Percentiles rank a stretch among this genome's conserved stretches.
phyloP scores from a whole-genome alignment of 2,888 invertebrate genomes.

The Auanema sp. region DNA sequence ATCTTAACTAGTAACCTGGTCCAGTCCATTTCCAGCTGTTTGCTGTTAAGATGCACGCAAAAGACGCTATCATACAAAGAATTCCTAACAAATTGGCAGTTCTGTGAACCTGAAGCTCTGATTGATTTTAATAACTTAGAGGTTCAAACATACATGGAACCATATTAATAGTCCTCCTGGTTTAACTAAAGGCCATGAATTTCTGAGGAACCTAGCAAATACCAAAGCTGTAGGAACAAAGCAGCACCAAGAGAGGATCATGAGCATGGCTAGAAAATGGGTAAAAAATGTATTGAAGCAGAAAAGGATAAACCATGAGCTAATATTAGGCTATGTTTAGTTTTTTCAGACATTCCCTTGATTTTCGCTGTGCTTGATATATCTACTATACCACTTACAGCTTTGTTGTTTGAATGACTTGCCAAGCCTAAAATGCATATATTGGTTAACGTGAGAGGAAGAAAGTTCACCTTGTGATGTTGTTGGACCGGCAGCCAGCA shows the following conservation, averaged over 20 bases:
- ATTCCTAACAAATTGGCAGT: conserved; percentile 40
- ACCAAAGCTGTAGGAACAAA: conserved; percentile 44
- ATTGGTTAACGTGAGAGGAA: neutral
- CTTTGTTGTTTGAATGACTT: too few relatives aligned
- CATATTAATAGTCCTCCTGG: conserved; percentile 47
- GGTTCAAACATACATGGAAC: conserved; percentile 41
- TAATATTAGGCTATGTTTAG: conserved; percentile 11
- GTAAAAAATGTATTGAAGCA: too few relatives aligned
- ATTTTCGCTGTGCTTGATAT: too few relatives aligned
- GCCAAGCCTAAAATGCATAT: neutral
- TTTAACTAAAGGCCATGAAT: conserved; percentile 39
- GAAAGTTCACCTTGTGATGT: conserved; percentile 1
- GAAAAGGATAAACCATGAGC: conserved; percentile 20
- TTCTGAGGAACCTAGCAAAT: conserved; percentile 43
- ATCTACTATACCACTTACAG: too few relatives aligned
- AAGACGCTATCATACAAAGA: conserved; percentile 38
- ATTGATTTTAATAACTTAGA: neutral
- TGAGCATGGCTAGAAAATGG: conserved; percentile 41
- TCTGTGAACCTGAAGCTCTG: conserved; percentile 39
- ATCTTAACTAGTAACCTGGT: conserved; percentile 9
- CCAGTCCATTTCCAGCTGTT: conserved; percentile 45
- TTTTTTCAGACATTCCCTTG: neutral
- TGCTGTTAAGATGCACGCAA: conserved; percentile 37
- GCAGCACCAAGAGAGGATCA: conserved; percentile 48
- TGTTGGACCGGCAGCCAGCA: conserved; percentile 30